phyloP scores from a whole-genome alignment of 1,140 invertebrate species.

The Brachionus sp. region DNA sequence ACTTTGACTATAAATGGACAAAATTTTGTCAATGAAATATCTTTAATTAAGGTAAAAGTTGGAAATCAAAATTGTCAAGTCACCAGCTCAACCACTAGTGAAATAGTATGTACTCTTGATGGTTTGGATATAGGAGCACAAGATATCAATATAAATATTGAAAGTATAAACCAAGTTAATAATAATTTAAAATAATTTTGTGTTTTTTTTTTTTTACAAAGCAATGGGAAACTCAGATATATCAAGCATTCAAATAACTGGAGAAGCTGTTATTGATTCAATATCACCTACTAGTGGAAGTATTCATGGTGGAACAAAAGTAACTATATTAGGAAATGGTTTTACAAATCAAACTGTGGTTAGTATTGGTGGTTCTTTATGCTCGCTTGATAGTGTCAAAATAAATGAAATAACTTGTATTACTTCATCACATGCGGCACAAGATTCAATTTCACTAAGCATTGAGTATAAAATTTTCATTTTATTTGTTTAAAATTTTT shows the following conservation, averaged over 20 bases:
- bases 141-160: not conserved
- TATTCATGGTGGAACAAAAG: slow-evolving; percentile 51
- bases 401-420: slow-evolving; percentile 28
- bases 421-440: not conserved
- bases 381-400: not conserved
- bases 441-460: not conserved
- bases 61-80: slow-evolving; percentile 27
- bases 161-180: not conserved
- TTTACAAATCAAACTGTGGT: slow-evolving; percentile 47
- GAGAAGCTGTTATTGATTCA: not conserved
- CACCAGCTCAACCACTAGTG: not conserved
- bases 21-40: not conserved
- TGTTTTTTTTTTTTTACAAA: not conserved
- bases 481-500: not conserved
- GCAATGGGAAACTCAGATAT: not conserved
- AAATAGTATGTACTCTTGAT: not conserved
- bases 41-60: not conserved
- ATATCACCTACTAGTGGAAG: not conserved
- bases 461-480: not conserved
- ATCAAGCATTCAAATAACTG: not conserved
- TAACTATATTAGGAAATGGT: slow-evolving; percentile 51
- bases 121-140: not conserved
- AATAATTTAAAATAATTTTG: not conserved
- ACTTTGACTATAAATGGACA: not conserved
- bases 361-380: not conserved